These are phyloP conservation scores for Spatulosminthurus flaviceps DNA, from an alignment of 2,888 invertebrate genomes.

Conservation along the genomic window DNA sequence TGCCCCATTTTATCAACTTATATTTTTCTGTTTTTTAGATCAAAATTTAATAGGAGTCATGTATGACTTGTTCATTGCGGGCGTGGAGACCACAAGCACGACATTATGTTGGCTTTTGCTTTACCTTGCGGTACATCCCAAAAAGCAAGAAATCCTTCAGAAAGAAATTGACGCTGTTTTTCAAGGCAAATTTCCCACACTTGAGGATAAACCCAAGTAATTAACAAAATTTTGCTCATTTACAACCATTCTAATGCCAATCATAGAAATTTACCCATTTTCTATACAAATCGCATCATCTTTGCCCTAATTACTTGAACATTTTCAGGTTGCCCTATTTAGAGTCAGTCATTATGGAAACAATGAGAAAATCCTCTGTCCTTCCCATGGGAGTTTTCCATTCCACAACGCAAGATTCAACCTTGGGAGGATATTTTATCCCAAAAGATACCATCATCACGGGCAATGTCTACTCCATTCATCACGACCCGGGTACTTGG, in stretches of 20 bases:
- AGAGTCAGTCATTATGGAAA: conserved; percentile 5
- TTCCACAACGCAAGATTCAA: background rate
- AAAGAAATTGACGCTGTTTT: background rate
- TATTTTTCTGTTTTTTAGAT: background rate
- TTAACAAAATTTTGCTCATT: background rate
- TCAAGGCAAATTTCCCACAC: background rate
- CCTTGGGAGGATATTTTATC: background rate
- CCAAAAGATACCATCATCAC: conserved; percentile 16
- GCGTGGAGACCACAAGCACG: background rate
- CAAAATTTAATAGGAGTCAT: background rate
- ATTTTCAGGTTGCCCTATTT: background rate
- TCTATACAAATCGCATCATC: too few species aligned
- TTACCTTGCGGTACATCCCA: background rate
- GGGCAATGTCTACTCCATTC: background rate
- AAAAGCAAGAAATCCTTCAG: background rate
- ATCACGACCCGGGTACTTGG: background rate
- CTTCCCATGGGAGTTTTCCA: conserved; percentile 22
- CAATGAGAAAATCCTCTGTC: conserved; percentile 15
- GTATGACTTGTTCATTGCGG: background rate
- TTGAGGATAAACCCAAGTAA: background rate
- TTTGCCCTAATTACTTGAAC: too few species aligned
- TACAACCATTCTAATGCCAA: background rate
- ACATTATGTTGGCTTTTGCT: background rate
- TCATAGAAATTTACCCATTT: too few species aligned
- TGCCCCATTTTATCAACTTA: background rate